Evolutionary conservation across 2,888 invertebrate species (phyloP).

Genomic region (Dichetophora obliterata): DNA sequence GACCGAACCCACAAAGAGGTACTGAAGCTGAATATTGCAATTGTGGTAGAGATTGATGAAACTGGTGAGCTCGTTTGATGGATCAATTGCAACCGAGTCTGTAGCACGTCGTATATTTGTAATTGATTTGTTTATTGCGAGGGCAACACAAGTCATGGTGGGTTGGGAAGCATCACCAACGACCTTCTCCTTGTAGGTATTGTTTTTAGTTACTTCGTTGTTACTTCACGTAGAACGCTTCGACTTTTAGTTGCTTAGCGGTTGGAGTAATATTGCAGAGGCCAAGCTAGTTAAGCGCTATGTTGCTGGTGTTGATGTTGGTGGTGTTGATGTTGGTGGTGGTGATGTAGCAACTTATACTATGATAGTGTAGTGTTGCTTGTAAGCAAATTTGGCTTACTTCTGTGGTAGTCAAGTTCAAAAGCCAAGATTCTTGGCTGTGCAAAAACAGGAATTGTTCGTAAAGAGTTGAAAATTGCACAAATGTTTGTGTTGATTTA

Average conservation of each 20-base stretch:
- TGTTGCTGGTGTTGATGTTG: too few relatives aligned
- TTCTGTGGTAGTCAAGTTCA: not conserved
- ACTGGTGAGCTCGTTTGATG: slow-evolving; percentile 19
- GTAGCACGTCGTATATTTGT: slow-evolving; percentile 26
- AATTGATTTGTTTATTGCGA: slow-evolving; percentile 38
- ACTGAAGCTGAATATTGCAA: slow-evolving; percentile 21
- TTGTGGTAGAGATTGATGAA: slow-evolving; percentile 37
- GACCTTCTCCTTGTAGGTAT: not conserved
- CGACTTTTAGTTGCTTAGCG: not conserved
- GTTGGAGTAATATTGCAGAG: not conserved
- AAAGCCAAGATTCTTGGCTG: not conserved
- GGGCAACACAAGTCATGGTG: not conserved
- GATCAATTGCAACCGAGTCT: slow-evolving; percentile 26
- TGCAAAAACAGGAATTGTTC: not conserved
- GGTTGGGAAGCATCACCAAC: not conserved
- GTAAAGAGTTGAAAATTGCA: slow-evolving; percentile 12
- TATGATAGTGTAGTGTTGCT: too few relatives aligned
- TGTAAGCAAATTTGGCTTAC: not conserved
- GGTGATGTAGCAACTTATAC: too few relatives aligned
- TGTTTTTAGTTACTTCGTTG: not conserved
- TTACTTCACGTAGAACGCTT: not conserved
- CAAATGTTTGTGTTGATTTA: slow-evolving; percentile 37
- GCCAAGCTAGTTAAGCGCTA: not conserved
- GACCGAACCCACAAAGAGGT: not conserved
- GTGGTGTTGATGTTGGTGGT: too few relatives aligned